phyloP scores from a whole-genome alignment of 23 tunicate genomes.

The Oikopleura vanhoeffeni region DNA sequence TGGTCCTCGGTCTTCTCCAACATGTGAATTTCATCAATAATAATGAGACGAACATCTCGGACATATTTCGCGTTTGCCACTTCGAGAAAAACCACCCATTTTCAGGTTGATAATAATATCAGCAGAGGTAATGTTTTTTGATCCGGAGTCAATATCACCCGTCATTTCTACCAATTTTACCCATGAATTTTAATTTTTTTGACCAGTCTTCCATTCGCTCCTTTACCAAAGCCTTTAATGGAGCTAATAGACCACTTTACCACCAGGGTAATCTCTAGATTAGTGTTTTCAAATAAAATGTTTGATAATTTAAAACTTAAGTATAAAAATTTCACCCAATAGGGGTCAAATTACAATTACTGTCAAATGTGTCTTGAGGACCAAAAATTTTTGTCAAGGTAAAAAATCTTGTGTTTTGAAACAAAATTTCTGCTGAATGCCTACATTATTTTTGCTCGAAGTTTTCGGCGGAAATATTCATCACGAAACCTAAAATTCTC shows the following conservation, averaged over 20 bases:
- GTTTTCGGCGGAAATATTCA: too few relatives aligned
- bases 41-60: slow-evolving; percentile 63
- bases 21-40: slow-evolving; percentile 89
- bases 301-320: too few relatives aligned
- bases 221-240: slow-evolving; percentile 71
- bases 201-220: slow-evolving; percentile 87
- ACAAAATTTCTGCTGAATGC: too few relatives aligned
- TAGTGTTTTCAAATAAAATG: too few relatives aligned
- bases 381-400: too few relatives aligned
- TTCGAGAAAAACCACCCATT: slow-evolving; percentile 82
- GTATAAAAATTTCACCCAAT: too few relatives aligned
- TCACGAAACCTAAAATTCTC: too few relatives aligned
- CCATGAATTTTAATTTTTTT: slow-evolving; percentile 35
- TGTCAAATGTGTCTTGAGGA: too few relatives aligned
- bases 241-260: slow-evolving; percentile 84
- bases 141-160: slow-evolving; percentile 89
- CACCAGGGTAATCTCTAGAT: slow-evolving; percentile 77
- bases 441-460: too few relatives aligned
- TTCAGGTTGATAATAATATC: slow-evolving; percentile 90
- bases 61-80: slow-evolving; percentile 95
- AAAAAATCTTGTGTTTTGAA: too few relatives aligned
- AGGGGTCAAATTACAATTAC: too few relatives aligned
- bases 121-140: slow-evolving; percentile 56
- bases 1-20: slow-evolving; percentile 97
- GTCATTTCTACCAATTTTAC: slow-evolving; percentile 70